Base-by-base conservation (phyloP, 2,888 invertebrate genomes). In the Molanna angustata region DNA sequence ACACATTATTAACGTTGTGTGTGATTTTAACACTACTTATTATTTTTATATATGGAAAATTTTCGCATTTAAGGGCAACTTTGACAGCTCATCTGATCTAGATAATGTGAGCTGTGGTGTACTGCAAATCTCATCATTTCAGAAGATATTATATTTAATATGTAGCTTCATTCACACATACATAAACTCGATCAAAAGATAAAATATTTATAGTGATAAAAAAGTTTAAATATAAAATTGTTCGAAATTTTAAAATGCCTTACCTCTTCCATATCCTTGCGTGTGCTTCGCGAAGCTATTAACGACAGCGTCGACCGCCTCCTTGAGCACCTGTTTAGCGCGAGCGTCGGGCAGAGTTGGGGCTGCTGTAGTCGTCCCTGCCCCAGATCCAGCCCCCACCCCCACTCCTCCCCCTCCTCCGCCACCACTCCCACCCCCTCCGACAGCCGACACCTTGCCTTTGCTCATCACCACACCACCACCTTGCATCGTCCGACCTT, bases 281-380 rank as follows among this genome's bases (percentile, higher is more conserved):
- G 83, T 83, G 64, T 85, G 84, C 65, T 85, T 86, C 21, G 85
- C 84, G 69, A 85, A 86, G 68, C 84, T 85, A 68, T 84, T 84
- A 61, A 85, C 85, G 42, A 86, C 85, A 13, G 84, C 84, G 67
- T 86, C 85, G 16, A 85, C 85, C n/a, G 85, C 85, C 66, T 85
- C 85, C 64, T 82, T 81, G 46, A 85, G 72, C 46, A 78, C 77
- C 67, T 79, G 78, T 61, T 79, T 79, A 55, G 79, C 79, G 51
- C 76, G 68, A 32, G 77, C 78, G 65, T 80, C 79, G 19, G 78
- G 76, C 60, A 77, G 65, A 52, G 69, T 69, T 37, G 67, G 64
- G 21, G 67, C 68, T 54, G 69, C 69, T 13, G 54, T 14, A 2
- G 39, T 42, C 18, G 45, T 49, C n/a, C 43, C 39, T 20, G 45